Conservation (phyloP, 2,113 vertebrate genomes). For the Chunga burmeisteri region DNA sequence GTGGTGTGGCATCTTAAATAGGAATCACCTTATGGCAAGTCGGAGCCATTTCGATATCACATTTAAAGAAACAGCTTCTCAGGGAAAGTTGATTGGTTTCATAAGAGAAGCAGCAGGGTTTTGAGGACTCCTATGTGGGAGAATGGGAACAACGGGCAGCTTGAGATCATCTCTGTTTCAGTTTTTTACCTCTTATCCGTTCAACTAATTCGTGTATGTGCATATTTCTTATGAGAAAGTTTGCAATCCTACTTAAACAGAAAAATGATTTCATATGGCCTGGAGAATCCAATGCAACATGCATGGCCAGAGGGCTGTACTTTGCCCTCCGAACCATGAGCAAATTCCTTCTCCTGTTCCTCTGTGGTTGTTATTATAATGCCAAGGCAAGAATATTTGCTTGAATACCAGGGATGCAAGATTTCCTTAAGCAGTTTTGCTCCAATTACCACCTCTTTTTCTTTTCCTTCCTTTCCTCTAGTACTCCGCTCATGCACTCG, state of each 20-base stretch:
- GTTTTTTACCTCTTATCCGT: background rate
- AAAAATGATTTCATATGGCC: background rate
- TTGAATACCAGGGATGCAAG: background rate
- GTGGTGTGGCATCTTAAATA: constrained; percentile 19
- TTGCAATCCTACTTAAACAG: background rate
- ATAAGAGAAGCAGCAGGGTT: constrained; percentile 60
- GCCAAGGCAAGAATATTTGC: background rate
- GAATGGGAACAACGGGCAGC: constrained; percentile 12
- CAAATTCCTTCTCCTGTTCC: background rate
- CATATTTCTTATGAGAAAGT: background rate
- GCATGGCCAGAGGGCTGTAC: background rate
- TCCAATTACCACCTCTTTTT: background rate
- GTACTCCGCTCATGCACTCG: background rate
- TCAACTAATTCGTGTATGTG: background rate
- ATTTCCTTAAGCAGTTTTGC: constrained; percentile 23
- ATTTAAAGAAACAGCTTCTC: constrained; percentile 57
- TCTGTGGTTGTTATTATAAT: background rate
- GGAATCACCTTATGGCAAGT: constrained; percentile 40
- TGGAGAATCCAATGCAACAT: background rate
- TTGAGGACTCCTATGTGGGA: constrained; percentile 36
- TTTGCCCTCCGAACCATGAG: background rate
- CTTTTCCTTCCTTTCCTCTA: background rate
- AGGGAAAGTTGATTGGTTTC: constrained; percentile 58
- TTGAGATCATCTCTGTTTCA: background rate
- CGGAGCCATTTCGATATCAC: background rate